phyloP scores from a whole-genome alignment of 2,113 vertebrate genomes.

The Nicator chloris region DNA sequence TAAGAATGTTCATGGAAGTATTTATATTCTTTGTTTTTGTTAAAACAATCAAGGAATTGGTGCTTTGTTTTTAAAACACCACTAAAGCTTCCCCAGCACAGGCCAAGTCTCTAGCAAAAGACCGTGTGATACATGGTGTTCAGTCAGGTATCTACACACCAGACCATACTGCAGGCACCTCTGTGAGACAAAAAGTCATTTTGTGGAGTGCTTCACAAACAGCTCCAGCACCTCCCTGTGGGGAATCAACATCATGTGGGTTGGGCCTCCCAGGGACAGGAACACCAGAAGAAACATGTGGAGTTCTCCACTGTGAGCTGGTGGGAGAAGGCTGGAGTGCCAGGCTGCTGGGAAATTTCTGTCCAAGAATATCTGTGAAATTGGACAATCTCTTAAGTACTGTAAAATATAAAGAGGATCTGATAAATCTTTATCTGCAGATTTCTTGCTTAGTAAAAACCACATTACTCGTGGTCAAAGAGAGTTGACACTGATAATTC shows the following conservation, averaged over 20 bases:
- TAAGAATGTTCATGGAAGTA: not conserved
- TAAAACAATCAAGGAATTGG: not conserved
- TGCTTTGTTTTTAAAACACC: not conserved
- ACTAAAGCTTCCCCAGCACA: not conserved
- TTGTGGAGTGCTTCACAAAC: not conserved
- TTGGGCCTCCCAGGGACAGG: not conserved
- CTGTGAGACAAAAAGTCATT: not conserved
- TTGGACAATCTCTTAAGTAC: not conserved
- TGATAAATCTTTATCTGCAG: not conserved
- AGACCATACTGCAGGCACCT: not conserved
- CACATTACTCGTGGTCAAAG: not conserved
- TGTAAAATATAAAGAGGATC: not conserved
- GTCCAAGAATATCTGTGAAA: not conserved
- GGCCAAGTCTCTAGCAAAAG: not conserved
- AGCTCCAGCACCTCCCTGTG: not conserved
- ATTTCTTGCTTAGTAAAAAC: not conserved
- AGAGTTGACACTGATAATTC: not conserved
- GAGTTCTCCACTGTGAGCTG: not conserved
- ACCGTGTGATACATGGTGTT: fast-evolving
- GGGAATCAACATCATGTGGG: not conserved
- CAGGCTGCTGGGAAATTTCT: not conserved
- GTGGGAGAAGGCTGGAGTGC: not conserved
- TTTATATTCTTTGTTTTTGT: not conserved
- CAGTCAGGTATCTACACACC: not conserved
- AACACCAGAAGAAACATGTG: not conserved